A percentile compares a stretch with the other conserved stretches of the same genome.
Evolutionary conservation across 2,888 invertebrate species (phyloP).

Genomic region (Drosophila paramelanica): DNA sequence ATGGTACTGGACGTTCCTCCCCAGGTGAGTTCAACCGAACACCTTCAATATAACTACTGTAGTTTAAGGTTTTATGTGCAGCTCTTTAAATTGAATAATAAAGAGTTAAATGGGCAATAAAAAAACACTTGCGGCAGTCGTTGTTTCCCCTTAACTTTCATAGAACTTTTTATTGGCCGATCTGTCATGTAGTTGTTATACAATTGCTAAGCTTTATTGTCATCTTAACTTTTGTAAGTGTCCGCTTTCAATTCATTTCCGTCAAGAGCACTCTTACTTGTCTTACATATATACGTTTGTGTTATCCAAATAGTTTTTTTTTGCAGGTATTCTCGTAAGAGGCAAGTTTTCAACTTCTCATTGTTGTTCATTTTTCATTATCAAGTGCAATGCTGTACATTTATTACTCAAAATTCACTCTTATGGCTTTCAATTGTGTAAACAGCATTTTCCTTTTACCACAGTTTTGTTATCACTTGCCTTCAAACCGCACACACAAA

Average conservation of each 20-base stretch:
- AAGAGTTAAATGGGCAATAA: background rate
- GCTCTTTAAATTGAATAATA: background rate
- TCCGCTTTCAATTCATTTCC: constrained; percentile 62
- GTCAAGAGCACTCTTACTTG: no score
- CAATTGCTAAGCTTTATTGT: constrained; percentile 62
- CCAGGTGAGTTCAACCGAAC: constrained; percentile 80
- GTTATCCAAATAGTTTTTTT: constrained; percentile 54
- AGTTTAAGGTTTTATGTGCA: no score
- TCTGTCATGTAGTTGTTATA: constrained; percentile 52
- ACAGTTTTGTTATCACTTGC: constrained; percentile 37
- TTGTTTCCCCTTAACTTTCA: no score
- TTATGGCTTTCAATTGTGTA: constrained; percentile 68
- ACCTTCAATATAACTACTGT: constrained; percentile 21
- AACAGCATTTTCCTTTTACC: constrained; percentile 53
- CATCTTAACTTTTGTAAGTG: constrained; percentile 23
- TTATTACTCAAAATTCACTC: constrained; percentile 71
- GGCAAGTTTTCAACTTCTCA: constrained; percentile 38
- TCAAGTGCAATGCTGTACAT: constrained; percentile 63
- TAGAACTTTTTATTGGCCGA: constrained; percentile 24
- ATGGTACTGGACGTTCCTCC: constrained; percentile 85
- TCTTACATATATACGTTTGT: constrained; percentile 11
- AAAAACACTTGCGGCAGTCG: no score
- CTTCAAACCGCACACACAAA: constrained; percentile 12
- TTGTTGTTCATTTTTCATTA: constrained; percentile 69
- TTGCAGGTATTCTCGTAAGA: constrained; percentile 23